A percentile compares a stretch with the other conserved stretches of the same genome.
Evolutionary conservation across 1,140 invertebrate genomes (phyloP).

Genomic region (Leptinotarsa lineolata): DNA sequence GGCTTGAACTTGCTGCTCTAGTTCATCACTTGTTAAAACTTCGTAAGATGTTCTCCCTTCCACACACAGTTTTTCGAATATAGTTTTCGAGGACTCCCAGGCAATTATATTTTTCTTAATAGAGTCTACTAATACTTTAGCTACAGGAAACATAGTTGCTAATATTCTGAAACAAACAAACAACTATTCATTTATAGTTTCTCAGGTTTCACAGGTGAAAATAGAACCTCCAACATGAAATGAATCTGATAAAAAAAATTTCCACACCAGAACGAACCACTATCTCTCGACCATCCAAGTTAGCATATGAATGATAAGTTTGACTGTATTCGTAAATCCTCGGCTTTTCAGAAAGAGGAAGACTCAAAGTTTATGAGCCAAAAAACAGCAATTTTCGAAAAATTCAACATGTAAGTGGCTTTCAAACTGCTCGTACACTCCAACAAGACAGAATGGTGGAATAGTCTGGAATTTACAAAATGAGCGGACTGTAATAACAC

Average conservation of each 20-base stretch:
- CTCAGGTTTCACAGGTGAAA: neutral
- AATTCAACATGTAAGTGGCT: too few species aligned
- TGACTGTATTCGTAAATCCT: neutral
- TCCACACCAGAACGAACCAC: neutral
- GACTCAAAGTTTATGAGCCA: neutral
- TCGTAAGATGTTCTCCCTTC: slow-evolving; percentile 40
- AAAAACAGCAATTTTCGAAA: too few species aligned
- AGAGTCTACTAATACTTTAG: slow-evolving; percentile 39
- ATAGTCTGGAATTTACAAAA: too few species aligned
- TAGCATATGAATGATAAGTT: neutral
- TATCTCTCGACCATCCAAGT: neutral
- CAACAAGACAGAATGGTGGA: too few species aligned
- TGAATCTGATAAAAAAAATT: too few species aligned
- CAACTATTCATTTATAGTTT: too few species aligned
- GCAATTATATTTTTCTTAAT: slow-evolving; percentile 43
- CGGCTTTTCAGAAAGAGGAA: too few species aligned
- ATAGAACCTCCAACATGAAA: too few species aligned
- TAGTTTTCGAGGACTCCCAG: slow-evolving; percentile 45
- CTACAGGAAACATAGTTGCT: slow-evolving; percentile 50
- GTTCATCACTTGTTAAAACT: slow-evolving; percentile 39
- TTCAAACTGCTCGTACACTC: too few species aligned
- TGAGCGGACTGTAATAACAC: too few species aligned
- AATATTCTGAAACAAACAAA: slow-evolving; percentile 52
- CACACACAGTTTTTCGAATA: slow-evolving; percentile 38
- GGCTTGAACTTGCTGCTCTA: slow-evolving; percentile 38